Evolutionary conservation across 1,140 invertebrate genomes (phyloP), one percentile per base, ranked within the genome.

Genomic region (Hestina assimilis): DNA sequence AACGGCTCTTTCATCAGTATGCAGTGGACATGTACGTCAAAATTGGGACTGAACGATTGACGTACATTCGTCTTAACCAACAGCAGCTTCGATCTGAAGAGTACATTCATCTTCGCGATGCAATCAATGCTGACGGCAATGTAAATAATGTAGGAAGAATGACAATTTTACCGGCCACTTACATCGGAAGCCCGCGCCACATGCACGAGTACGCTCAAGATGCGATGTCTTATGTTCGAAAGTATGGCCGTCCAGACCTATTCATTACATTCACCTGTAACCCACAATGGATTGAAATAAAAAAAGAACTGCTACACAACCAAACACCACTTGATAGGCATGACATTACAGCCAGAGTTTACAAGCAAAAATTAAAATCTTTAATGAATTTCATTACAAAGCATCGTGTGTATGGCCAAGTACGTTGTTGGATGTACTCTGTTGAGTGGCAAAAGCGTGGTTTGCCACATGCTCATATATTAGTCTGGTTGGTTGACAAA

Each of bases 191-290:
- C 57, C 71, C 73, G 38, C 56, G 82, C 0, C 64, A 87, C 40
- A 84, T 88, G 82, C 77, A 86, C 31, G 72, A 89, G 64, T 75
- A 83, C 43, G 58, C 64, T 51, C 81, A 86, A 57, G 75, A 87
- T 75, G 83, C 80, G 81, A 72, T 62, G 83, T 89, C 15, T 47
- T 83, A 72, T 62, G 83, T 89, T 23, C 46, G 71, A 7, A 9
- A 76, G 24, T 84, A 83, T 64, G 87, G 81, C 38, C 48, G 60
- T 47, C 76, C 87, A 59, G 67, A 79, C 63, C 72, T 80, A 59
- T 89, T 89, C 68, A 77, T 89, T 55, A 90, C 87, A 20, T 83
- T 84, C 41, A 86, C 75, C 42, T 84, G 77, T 52, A 90, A 92
- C 89, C 82, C 87, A 68, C 62, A 86, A 42, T 92, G 90, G 75